These are phyloP conservation scores for Dioctria linearis DNA, from an alignment of 2,888 invertebrate genomes.

Conservation along the genomic window DNA sequence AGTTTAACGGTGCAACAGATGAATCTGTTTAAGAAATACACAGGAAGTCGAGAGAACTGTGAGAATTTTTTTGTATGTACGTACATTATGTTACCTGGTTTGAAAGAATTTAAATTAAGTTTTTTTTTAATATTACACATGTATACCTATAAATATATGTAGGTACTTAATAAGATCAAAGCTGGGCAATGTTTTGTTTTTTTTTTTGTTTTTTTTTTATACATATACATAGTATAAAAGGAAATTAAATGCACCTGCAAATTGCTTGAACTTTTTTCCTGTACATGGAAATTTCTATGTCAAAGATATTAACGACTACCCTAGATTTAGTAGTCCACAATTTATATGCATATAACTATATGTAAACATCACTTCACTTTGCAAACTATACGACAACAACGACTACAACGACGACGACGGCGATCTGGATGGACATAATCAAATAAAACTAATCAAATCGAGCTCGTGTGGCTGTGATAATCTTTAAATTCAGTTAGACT, in stretches of 20 bases:
- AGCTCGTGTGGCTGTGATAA: constrained; percentile 44
- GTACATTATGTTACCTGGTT: too few relatives aligned
- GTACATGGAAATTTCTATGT: not conserved
- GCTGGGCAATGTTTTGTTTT: too few relatives aligned
- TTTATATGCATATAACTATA: not conserved
- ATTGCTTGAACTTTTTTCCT: not conserved
- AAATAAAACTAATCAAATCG: constrained; percentile 49
- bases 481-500: constrained; percentile 50
- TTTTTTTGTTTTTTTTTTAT: too few relatives aligned
- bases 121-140: too few relatives aligned
- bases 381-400: not conserved
- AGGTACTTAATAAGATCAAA: too few relatives aligned
- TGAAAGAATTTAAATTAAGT: too few relatives aligned
- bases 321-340: constrained; percentile 21
- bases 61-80: too few relatives aligned
- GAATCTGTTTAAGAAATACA: not conserved
- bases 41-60: not conserved
- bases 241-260: not conserved
- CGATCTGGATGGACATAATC: constrained; percentile 16
- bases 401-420: too few relatives aligned
- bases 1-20: not conserved
- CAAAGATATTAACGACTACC: constrained; percentile 1
- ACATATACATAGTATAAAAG: not conserved
- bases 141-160: too few relatives aligned
- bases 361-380: not conserved